Percentiles rank a stretch among this genome's conserved stretches.
Conservation (phyloP, 2,888 invertebrate genomes). For the Cylindroiulus punctatus region DNA sequence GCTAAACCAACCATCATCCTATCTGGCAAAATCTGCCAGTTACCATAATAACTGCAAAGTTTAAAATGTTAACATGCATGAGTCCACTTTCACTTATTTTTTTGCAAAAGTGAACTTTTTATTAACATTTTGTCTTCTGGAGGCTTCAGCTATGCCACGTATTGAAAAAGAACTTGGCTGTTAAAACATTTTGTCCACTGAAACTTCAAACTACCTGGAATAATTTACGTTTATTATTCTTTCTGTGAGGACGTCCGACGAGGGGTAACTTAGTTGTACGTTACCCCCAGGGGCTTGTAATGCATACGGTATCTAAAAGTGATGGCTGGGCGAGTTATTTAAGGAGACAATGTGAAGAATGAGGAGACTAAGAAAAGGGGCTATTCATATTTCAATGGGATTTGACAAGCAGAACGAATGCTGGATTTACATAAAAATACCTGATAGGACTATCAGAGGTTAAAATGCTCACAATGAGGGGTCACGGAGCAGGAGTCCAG, state of each 20-base stretch:
- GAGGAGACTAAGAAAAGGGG: background rate
- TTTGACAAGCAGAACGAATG: conserved; percentile 18
- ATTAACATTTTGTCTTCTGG: background rate
- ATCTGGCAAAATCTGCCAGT: too few species aligned
- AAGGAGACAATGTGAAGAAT: background rate
- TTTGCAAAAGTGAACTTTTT: too few species aligned
- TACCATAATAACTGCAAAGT: too few species aligned
- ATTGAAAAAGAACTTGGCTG: background rate
- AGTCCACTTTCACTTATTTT: too few species aligned
- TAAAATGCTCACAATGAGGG: conserved; percentile 9
- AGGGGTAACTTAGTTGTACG: background rate
- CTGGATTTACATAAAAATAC: conserved; percentile 2
- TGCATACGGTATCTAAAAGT: background rate
- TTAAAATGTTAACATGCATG: too few species aligned
- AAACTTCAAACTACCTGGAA: background rate
- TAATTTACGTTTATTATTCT: conserved; percentile 18
- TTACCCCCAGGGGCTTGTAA: conserved; percentile 18
- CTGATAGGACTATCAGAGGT: conserved; percentile 10
- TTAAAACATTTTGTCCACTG: background rate
- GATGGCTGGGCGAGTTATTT: conserved; percentile 11
- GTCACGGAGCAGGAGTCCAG: conserved; percentile 3
- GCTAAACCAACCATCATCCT: too few species aligned
- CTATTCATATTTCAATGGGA: background rate
- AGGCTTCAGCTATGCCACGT: background rate
- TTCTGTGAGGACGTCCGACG: background rate